Conservation (phyloP, 1,140 invertebrate species). For the Arctopsyche grandis region DNA sequence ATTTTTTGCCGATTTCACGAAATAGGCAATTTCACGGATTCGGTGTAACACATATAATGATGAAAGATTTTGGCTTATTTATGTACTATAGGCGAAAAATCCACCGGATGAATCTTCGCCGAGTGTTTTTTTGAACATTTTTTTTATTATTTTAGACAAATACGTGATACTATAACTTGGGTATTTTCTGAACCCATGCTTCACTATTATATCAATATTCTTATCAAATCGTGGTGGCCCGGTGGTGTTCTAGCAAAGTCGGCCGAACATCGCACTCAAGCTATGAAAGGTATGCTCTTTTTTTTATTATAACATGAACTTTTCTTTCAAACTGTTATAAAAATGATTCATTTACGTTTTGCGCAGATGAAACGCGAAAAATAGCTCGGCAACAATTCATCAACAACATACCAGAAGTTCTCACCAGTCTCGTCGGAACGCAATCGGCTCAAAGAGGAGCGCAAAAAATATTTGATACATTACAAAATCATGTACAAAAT, state of each 20-base stretch:
- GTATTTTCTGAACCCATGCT: constrained; percentile 91
- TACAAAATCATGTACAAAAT: constrained; percentile 88
- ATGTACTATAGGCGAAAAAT: no score
- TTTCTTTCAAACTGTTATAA: constrained; percentile 59
- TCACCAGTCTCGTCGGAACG: constrained; percentile 85
- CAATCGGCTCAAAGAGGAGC: constrained; percentile 85
- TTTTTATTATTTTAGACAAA: constrained; percentile 72
- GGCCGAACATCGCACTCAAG: constrained; percentile 70
- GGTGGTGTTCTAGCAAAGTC: constrained; percentile 74
- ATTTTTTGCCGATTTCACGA: no score
- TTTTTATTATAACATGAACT: no score
- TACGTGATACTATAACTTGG: constrained; percentile 87
- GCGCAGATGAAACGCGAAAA: constrained; percentile 67
- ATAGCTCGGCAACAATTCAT: constrained; percentile 75
- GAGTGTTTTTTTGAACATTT: no score
- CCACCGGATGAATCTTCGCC: no score
- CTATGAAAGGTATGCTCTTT: constrained; percentile 74
- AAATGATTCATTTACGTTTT: neutral
- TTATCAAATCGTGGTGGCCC: constrained; percentile 90
- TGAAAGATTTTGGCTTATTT: no score
- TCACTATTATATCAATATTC: constrained; percentile 84
- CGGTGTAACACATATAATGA: no score
- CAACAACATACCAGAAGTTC: constrained; percentile 80
- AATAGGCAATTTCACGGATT: no score
- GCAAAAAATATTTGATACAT: constrained; percentile 86